Base-by-base conservation (phyloP, 2,797 vertebrate genomes). In the Argya squamiceps region DNA sequence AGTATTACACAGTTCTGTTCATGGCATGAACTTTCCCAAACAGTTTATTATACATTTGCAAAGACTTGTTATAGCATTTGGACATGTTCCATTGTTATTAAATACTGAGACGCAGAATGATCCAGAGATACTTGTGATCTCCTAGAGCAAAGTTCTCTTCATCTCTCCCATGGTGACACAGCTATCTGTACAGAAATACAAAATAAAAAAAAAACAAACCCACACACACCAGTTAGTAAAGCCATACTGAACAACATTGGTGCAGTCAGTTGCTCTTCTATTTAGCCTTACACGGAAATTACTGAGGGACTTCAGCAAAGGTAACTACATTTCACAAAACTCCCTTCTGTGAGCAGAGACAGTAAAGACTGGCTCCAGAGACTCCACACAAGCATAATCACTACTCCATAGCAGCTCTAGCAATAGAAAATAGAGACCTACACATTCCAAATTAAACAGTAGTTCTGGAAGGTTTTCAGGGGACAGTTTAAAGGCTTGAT, bases 1-100 rank as follows among this genome's bases (percentile, higher is more conserved):
- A 95, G 81, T 97, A 97, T 95, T 93, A 97, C 83, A 96, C 97
- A 97, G 97, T 98, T 97, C 97, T 97, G 84, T 96, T 97, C 97
- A 98, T 97, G 92, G 92, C 75, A 97, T 88, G 85, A 97, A 96
- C 62, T 92, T 96, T 96, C 92, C 90, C 94, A 93, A 93, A 96
- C 92, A 97, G 83, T 96, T 96, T 96, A 93, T 94, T 95, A 96
- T 79, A 92, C 96, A 96, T 97, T 97, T 92, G 73, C 68, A 95
- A 97, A 85, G 88, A 88, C 67, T 97, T 97, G 73, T 78, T 97
- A 97, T 79, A 97, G 94, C 84, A 96, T 97, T 92, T 93, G 92
- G 97, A 91, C 94, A 86, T 94, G 80, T 94, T 97, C 91, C 96
- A 97, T 96, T 88, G 80, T 93, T 95, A 94, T 81, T 92, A 91